Base-by-base conservation (phyloP, 2,113 vertebrate species). In the Ranitomeya imitator region DNA sequence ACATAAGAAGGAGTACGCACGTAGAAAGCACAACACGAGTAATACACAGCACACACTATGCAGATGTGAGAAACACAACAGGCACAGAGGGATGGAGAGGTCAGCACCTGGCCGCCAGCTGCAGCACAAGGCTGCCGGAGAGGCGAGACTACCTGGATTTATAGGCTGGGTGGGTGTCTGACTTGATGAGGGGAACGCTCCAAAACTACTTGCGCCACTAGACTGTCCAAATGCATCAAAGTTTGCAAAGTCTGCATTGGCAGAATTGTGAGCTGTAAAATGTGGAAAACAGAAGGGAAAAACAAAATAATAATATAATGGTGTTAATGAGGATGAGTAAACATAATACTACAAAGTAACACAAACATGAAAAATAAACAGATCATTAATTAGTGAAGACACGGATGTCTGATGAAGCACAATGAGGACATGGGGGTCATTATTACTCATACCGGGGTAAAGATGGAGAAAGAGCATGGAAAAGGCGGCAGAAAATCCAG, bases 201-300 rank as follows among this genome's bases (percentile, higher is more conserved):
- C 96, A 96, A 95, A 96, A 94, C 95, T 96, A 96, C 95, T 95
- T 86, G 95, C 93, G 88, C 95, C 94, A 95, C 94, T 97, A 96
- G 97, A 94, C 93, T 94, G 97, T 95, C 96, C 96, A 94, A 99
- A 99, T 90, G 97, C 96, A 96, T 98, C 98, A 96, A 99, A 99
- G 95, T 99, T 96, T 92, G 97, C 98, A 99, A 99, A 99, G 94
- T 96, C 97, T 96, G 97, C 95, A 93, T 95, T 95, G 95, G 96
- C 95, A 96, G 95, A 94, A 93, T 95, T 99, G 94, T 96, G 97
- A 94, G 96, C 95, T 94, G 96, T 96, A 97, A 96, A 94, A 93
- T 92, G 93, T 91, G 95, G 95, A 94, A 94, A 96, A 96, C 92
- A 95, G 93, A 92, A 95, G 90, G 90, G 89, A 91, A 92, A 91